These are phyloP conservation scores for Gracilinanus agilis DNA, from an alignment of 2,113 vertebrate species.

Conservation along the genomic window DNA sequence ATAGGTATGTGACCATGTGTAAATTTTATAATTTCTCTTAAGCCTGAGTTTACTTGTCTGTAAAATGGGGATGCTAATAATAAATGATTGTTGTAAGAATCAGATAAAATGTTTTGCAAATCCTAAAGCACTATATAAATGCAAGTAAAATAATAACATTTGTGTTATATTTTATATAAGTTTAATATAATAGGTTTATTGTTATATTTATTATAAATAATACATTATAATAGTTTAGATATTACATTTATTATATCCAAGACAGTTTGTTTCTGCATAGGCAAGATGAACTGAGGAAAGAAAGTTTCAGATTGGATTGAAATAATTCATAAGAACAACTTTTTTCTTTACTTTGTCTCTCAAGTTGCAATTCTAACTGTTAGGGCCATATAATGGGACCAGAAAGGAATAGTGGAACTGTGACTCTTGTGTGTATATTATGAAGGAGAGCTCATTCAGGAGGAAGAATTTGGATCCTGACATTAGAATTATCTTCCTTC, in stretches of 20 bases:
- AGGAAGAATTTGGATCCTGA: background rate
- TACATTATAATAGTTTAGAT: no score
- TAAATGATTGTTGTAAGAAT: background rate
- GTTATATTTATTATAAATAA: no score
- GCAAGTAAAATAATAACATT: background rate
- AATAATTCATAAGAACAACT: background rate
- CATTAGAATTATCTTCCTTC: background rate
- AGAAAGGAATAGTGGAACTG: background rate
- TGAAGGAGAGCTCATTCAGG: background rate
- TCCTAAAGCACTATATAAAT: background rate
- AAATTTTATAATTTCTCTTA: background rate
- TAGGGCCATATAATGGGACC: background rate
- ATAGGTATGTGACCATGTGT: background rate
- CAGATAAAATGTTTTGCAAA: background rate
- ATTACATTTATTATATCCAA: background rate
- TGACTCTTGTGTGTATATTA: background rate
- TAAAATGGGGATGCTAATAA: background rate
- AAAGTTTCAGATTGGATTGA: background rate
- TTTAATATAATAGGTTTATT: no score
- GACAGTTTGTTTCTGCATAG: background rate
- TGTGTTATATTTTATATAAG: no score
- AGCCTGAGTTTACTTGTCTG: background rate
- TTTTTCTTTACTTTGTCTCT: background rate
- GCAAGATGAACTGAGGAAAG: background rate
- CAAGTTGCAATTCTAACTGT: background rate